Evolutionary conservation across 2,888 invertebrate genomes (phyloP).

Genomic region (Willowsia nigromaculata): DNA sequence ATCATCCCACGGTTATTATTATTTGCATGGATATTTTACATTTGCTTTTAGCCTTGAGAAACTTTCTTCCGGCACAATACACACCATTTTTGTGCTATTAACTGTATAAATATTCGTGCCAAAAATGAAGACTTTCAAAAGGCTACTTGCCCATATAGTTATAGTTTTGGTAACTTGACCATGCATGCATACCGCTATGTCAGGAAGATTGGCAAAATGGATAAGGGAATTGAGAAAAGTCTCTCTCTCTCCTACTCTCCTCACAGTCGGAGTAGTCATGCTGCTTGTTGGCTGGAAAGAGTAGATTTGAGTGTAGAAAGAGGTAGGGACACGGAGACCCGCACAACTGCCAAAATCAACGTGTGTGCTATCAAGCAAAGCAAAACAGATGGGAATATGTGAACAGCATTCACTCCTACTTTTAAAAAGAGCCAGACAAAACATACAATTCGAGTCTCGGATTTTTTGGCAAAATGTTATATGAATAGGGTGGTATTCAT

Average conservation of each 20-base stretch:
- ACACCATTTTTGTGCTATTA: background rate
- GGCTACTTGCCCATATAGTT: background rate
- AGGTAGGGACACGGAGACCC: background rate
- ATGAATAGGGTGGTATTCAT: background rate
- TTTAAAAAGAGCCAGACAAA: background rate
- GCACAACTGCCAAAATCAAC: constrained; percentile 14
- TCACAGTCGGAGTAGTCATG: too few species aligned
- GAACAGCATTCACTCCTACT: background rate
- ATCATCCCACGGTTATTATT: background rate
- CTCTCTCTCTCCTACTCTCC: background rate
- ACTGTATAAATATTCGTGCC: background rate
- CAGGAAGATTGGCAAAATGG: constrained; percentile 60
- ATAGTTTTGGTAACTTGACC: background rate
- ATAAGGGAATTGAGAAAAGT: constrained; percentile 16
- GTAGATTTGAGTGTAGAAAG: background rate
- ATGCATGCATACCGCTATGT: constrained; percentile 25
- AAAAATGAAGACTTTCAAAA: background rate
- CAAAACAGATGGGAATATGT: constrained; percentile 2
- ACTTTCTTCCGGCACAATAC: background rate
- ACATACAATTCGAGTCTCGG: background rate
- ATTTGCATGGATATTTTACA: background rate
- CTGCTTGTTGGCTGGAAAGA: too few species aligned
- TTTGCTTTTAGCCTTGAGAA: background rate
- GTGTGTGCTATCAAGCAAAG: constrained; percentile 7
- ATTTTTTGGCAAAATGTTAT: constrained; percentile 31